Evolutionary conservation across 1,140 invertebrate species (phyloP), one percentile per base, ranked within the genome.

Genomic region (Cyclargus thomasi): DNA sequence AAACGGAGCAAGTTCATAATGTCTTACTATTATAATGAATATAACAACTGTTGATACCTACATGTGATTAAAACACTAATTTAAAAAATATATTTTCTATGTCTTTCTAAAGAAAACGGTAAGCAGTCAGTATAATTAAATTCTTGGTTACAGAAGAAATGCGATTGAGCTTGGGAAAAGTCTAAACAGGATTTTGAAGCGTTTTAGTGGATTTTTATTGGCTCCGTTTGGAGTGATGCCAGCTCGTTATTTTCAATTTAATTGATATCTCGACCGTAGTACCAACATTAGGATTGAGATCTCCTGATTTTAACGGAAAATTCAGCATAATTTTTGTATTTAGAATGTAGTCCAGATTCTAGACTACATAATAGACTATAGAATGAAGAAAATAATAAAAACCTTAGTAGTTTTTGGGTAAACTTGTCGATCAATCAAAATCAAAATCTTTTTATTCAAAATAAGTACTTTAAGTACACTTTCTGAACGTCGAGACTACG

Each of bases 151-250:
- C 39, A 47, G 39, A 47, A 47, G 39, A 20, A 64, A 64, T 64
- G 39, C 35, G 39, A 71, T 74, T 14, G 39, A 47, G 39, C 39
- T 47, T 16, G 39, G 39, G 14, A 29, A 83, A 82, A 84, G 85
- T 89, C 80, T 86, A 86, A 89, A 85, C 79, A 47, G 82, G 70
- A 81, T 80, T 82, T 79, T 85, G 81, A 79, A 77, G 78, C 65
- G 74, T 67, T 85, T 86, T 84, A 87, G 76, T 79, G 74, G 77
- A 74, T 67, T 84, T 88, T 86, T 87, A 85, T 85, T 83, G 78
- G 79, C 75, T 69, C 76, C 64, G 73, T 76, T 88, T 89, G 86
- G 86, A 81, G 16, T 70, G 53, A 18, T 23, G 85, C 86, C 86
- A 89, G 75, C 77, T 71, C 67, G 68, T 72, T 80, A 74, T 78